Evolutionary conservation across 2,888 invertebrate genomes (phyloP).

Genomic region (Mesorhabditis spiculigera): DNA sequence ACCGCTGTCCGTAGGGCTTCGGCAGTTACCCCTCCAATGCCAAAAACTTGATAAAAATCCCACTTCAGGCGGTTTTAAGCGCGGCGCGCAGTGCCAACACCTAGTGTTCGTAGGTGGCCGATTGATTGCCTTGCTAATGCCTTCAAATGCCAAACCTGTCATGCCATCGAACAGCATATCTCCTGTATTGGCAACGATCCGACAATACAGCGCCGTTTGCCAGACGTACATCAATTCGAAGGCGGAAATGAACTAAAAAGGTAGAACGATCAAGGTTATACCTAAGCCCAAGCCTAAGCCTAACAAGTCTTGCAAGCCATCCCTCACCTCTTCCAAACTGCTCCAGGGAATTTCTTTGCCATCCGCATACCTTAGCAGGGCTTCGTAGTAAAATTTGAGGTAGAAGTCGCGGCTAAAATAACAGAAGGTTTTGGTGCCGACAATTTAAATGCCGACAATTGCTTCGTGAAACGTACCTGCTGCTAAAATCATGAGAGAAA

Average conservation of each 20-base stretch:
- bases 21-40: no score
- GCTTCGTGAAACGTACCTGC: no score
- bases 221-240: conserved; percentile 4
- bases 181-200: conserved; percentile 1
- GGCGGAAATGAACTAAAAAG: background rate
- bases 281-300: no score
- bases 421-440: no score
- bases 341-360: background rate
- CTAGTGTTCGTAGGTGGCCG: background rate
- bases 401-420: background rate
- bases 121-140: background rate
- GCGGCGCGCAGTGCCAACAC: background rate
- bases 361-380: background rate
- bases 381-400: background rate
- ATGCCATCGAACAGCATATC: background rate
- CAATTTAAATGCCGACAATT: no score
- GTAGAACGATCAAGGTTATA: background rate
- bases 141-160: background rate
- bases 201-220: conserved; percentile 6
- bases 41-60: no score
- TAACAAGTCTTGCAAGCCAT: background rate
- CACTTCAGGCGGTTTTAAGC: no score
- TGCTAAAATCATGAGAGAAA: no score
- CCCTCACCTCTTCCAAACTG: background rate
- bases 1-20: background rate